Evolutionary conservation across 1,140 invertebrate species (phyloP), one percentile per base, ranked within the genome.

Genomic region (Laupala kohalensis): DNA sequence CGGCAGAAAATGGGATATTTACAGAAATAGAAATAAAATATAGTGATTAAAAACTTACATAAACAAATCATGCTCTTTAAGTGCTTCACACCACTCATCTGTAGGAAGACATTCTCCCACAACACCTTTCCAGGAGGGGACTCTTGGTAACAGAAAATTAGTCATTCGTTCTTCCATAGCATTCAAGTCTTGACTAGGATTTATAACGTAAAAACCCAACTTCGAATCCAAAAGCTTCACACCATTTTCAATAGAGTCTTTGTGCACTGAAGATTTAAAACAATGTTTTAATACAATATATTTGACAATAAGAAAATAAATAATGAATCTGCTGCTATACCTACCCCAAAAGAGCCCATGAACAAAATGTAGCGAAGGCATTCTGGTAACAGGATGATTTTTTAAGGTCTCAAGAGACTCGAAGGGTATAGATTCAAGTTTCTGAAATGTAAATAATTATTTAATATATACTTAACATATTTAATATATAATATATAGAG

Each of bases 341-440:
- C 37, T 2, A 19, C 37, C n/a, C n/a, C n/a, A n/a, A 53, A 13
- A 53, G 19, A 92, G 80, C 2, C 84, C 84, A 74, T 88, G 86
- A 5, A 87, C 79, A 75, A 91, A 84, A 74, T 90, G 87, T 5
- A 93, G 77, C 28, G 90, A 93, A 29, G 91, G 89, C 77, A 93
- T 86, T 66, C 92, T 83, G 13, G 86, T 86, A 0, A 91, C 85
- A 9, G 89, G 85, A 69, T 89, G 85, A 29, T 83, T 77, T 67
- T 80, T 80, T 12, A 92, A 75, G 5, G 89, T 79, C 5, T 86
- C 82, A 68, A 92, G 80, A 70, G 86, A 86, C 80, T 94, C 91
- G 86, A 90, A 92, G 0, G 91, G 90, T 71, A 93, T 82, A 69
- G 84, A 83, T 79, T 92, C 90, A 28, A 92, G 77, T 67, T 82